Evolutionary conservation across 2,888 invertebrate genomes (phyloP).

Genomic region (Papilio protenor): DNA sequence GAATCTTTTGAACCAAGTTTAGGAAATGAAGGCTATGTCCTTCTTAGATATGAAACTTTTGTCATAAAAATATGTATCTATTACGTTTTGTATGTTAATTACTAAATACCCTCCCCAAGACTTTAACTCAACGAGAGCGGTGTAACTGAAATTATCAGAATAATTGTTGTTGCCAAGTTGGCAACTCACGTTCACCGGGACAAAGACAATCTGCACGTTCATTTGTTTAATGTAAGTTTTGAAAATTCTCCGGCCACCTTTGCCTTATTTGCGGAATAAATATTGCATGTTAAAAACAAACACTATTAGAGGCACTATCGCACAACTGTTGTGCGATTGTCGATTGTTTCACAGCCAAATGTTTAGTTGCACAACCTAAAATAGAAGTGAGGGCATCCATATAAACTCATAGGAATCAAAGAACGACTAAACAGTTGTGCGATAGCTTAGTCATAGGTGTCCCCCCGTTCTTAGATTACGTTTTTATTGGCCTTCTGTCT

Average conservation of each 20-base stretch:
- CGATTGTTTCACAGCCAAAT: too few species aligned
- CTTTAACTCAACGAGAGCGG: constrained; percentile 25
- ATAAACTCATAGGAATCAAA: too few species aligned
- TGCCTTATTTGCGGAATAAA: not conserved
- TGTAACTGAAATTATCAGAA: constrained; percentile 40
- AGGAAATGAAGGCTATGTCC: constrained; percentile 27
- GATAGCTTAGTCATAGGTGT: too few species aligned
- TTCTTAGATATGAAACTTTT: constrained; percentile 35
- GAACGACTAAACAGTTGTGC: too few species aligned
- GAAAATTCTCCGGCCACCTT: not conserved
- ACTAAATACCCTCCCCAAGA: constrained; percentile 11
- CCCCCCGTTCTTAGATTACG: too few species aligned
- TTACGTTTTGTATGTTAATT: constrained; percentile 40
- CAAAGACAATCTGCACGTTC: constrained; percentile 38
- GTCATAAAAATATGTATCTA: constrained; percentile 42
- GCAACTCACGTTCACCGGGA: constrained; percentile 30
- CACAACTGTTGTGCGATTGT: too few species aligned
- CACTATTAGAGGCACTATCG: not conserved
- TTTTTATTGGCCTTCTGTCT: too few species aligned
- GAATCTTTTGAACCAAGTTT: constrained; percentile 10
- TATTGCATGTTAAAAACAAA: not conserved
- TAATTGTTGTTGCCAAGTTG: constrained; percentile 39
- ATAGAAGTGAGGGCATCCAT: too few species aligned
- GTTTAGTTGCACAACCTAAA: too few species aligned
- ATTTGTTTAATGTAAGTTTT: constrained; percentile 37